Percentiles rank a stretch among this genome's conserved stretches.
phyloP scores from a whole-genome alignment of 2,113 vertebrate species.

The Sardina pilchardus region DNA sequence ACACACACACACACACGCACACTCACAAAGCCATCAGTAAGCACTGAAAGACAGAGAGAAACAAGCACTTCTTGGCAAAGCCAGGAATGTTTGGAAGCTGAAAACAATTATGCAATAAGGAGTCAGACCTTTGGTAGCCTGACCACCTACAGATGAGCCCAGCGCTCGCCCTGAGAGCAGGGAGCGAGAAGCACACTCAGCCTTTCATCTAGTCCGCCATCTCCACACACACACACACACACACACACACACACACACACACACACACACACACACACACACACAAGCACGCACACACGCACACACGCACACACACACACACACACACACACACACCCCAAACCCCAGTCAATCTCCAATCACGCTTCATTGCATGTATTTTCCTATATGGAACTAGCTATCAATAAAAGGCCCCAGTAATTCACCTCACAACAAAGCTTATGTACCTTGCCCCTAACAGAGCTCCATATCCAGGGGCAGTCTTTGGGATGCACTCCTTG shows the following conservation, averaged over 20 bases:
- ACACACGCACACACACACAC: neutral
- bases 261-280: neutral
- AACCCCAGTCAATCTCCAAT: neutral
- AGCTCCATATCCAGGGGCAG: too few species aligned
- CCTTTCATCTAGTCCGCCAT: neutral
- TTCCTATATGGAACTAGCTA: neutral
- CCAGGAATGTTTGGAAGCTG: conserved; percentile 58
- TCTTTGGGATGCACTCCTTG: neutral
- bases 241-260: neutral
- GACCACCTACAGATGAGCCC: conserved; percentile 36
- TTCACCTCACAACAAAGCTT: neutral
- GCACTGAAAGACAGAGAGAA: neutral
- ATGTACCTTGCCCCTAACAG: neutral
- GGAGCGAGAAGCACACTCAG: neutral
- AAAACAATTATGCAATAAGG: conserved; percentile 62
- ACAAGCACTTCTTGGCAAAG: conserved; percentile 35
- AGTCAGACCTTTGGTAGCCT: conserved; percentile 40
- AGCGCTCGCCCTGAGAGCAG: neutral
- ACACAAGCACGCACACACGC: neutral
- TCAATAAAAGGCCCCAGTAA: neutral
- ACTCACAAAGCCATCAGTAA: neutral
- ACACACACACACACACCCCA: neutral
- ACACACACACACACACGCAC: neutral
- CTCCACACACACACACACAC: neutral
- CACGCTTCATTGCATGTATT: neutral